Base-by-base conservation (phyloP, 2,888 invertebrate species). In the Nycteola revayana region DNA sequence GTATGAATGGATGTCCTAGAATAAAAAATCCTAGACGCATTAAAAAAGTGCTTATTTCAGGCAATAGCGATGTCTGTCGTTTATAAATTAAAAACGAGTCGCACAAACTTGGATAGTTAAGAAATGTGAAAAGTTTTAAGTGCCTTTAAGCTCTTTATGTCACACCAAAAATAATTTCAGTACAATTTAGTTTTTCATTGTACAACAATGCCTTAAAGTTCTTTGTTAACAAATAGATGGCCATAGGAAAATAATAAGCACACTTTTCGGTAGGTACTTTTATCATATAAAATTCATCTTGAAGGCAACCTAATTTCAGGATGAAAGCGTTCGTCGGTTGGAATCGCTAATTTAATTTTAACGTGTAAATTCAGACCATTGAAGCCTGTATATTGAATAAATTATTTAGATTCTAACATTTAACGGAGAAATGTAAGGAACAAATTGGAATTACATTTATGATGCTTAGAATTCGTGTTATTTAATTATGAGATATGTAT, bases 311-410 rank as follows among this genome's bases (percentile, higher is more conserved):
- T 49, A 54, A 60, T 59, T 54, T 43, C 44, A 30, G 42, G 57
- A 52, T 43, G 45, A 49, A 52, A 51, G 44, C 48, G 49, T 29
- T 40, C 30, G 31, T 52, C 36, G 49, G 50, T 44, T 32, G 47
- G 60, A 50, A 60, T 60, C 45, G 42, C 55, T 51, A 58, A 60
- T 60, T 60, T 51, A 51, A 60, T 60, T 60, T 60, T 53, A 60
- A 58, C 56, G 55, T 60, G 53, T 51, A 60, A 60, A 60, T 49
- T 55, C 60, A 48, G 47, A 39, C 55, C 42, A 52, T 59, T 60
- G 53, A 52, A 43, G 42, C 43, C 37, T 55, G 55, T 51, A 58
- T 58, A 60, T 58, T 60, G 58, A 60, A 60, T 60, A 60, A 60
- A 51, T 58, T 53, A 60, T 60, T 55, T 53, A 43, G 44, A 38